Base-by-base conservation (phyloP, 2,888 invertebrate species). In the Chymomyza fuscimana region DNA sequence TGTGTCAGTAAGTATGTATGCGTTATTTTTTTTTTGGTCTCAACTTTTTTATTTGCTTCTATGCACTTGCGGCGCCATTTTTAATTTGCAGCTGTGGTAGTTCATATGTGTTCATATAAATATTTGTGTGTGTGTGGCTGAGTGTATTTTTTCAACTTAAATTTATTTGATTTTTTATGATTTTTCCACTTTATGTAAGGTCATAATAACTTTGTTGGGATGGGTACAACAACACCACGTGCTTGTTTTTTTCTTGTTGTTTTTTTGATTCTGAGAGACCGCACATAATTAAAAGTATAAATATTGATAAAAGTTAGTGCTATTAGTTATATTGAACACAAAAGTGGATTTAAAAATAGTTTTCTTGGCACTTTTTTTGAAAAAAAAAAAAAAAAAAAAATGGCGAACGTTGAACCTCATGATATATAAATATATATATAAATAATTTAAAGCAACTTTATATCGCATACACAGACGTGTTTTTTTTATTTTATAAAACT, bases 11-110 rank as follows among this genome's bases (percentile, higher is more conserved):
- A 46, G 40, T 46, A 46, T 46, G 40, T 46, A 12, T 12, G 40
- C 3, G 40, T 10, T 10, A 12, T 10, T 10, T 4, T 32, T 32
- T 6, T 54, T 54, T 16, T 19, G 29, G 58, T 22, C 12, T 58
- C 58, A 58, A 58, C 22, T 58, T 58, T 58, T 58, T 46, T 46
- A 46, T 46, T 58, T 58, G 58, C 58, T 58, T 25, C 9, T 58
- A 58, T 58, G 25, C 58, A 22, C 25, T 19, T 19, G 22, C 15
- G 25, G 58, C 58, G 58, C 58, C 58, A 19, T 58, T 58, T 58
- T 58, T 58, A 58, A 58, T 58, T 58, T 60, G 36, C 60, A 60
- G 36, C 36, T 36, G 32, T 58, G 58, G 22, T 22, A 22, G 58
- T 22, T 4, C n/a, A 58, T 22, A 1, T 58, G 15, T 58, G 22